Base-by-base conservation (phyloP, 2,888 invertebrate species). In the Rhyacophila evoluta region DNA sequence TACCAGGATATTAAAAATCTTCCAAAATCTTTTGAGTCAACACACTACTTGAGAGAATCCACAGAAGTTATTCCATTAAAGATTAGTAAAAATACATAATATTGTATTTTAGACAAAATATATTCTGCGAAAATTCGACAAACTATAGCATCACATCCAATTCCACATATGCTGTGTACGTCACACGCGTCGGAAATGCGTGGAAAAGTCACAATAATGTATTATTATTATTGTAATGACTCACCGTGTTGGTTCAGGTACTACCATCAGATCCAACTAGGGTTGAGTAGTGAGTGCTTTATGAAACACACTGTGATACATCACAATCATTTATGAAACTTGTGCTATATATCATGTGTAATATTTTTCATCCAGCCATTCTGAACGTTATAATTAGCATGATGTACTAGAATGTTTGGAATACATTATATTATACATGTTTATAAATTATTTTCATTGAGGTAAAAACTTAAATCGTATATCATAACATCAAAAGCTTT, bases 201-300 rank as follows among this genome's bases (percentile, higher is more conserved):
- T 76, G 76, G 72, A 76, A 76, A 55, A 76, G 77, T 77, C 77
- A 68, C 77, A 73, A 68, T 77, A 77, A 73, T 68, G 77, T 77
- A 70, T 75, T 71, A 55, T 55, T 55, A 55, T 41, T 75, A 75
- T 75, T 71, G 75, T 71, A 41, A 75, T 69, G 73, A 77, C 39
- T 72, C 69, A 11, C 25, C 10, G 55, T 55, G 55, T 55, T 55
- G 55, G 25, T 55, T 55, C 55, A 55, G 55, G 55, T 55, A 55
- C 55, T 55, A 55, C 25, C 15, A 25, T 19, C 19, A 55, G 55
- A 55, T 55, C 55, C 55, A 55, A 55, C 55, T 55, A 55, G 55
- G 25, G 55, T 19, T 55, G 55, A 55, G 55, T 55, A 55, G 55
- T 55, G 55, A 55, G 55, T 55, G 55, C 55, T 55, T 55, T 55